Percentiles rank a stretch among this genome's conserved stretches.
Evolutionary conservation across 2,797 vertebrate species (phyloP).

Genomic region (Geotrypetes seraphini): DNA sequence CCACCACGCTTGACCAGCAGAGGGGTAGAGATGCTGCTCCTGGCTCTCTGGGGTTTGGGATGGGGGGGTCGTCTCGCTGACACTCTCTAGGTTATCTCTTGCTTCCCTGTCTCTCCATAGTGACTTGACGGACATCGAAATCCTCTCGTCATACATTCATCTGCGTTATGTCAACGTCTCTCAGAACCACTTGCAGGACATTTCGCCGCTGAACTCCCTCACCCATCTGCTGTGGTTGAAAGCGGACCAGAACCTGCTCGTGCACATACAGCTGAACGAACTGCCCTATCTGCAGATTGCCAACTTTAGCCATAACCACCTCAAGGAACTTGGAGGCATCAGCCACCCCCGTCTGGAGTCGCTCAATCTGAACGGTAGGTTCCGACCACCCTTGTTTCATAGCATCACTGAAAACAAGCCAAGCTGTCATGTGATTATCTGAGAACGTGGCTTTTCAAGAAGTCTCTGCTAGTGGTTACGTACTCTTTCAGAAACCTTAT

Average conservation of each 20-base stretch:
- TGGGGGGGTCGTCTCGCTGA: too few relatives aligned
- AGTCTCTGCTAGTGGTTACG: too few relatives aligned
- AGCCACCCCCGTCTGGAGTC: conserved; percentile 57
- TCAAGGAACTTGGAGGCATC: conserved; percentile 61
- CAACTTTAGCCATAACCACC: conserved; percentile 67
- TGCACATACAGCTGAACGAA: conserved; percentile 53
- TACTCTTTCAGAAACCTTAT: too few relatives aligned
- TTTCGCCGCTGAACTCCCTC: conserved; percentile 67
- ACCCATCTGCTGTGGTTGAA: conserved; percentile 84
- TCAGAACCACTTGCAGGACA: conserved; percentile 70
- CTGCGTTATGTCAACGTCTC: conserved; percentile 85
- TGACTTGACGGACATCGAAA: conserved; percentile 63
- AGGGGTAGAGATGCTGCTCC: too few relatives aligned
- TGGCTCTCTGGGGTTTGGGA: too few relatives aligned
- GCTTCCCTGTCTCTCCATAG: conserved; percentile 37
- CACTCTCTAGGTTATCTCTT: too few relatives aligned
- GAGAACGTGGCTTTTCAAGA: too few relatives aligned
- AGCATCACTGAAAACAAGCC: too few relatives aligned
- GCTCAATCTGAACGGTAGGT: conserved; percentile 76
- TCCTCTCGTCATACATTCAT: conserved; percentile 69
- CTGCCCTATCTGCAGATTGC: conserved; percentile 76
- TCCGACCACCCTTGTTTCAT: background rate
- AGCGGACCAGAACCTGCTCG: conserved; percentile 72
- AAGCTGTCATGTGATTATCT: background rate
- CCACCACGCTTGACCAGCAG: too few relatives aligned